These are phyloP conservation scores for Entomyzon cyanotis DNA, from an alignment of 2,113 vertebrate species.

Conservation along the genomic window DNA sequence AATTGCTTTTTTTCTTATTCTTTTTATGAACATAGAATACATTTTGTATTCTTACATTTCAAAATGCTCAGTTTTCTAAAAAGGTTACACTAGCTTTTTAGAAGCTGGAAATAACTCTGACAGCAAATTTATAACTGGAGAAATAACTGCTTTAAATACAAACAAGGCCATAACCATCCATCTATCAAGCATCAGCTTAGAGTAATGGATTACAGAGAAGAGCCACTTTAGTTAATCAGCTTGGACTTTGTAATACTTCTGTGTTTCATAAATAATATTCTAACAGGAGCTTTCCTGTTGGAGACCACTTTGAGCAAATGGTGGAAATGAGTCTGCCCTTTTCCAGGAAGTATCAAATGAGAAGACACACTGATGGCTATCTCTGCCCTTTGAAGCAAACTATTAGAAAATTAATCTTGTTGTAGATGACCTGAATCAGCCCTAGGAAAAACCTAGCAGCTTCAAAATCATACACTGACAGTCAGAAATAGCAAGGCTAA, in stretches of 20 bases:
- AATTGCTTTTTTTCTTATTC: neutral
- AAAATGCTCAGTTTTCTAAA: neutral
- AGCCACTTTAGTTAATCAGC: conserved; percentile 63
- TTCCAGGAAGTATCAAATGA: conserved; percentile 6
- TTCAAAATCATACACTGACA: conserved; percentile 5
- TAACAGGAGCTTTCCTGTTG: neutral
- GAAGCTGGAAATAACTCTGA: conserved; percentile 12
- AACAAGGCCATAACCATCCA: neutral
- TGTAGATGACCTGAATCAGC: conserved; percentile 44
- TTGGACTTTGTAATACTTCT: conserved; percentile 30
- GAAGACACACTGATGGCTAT: conserved; percentile 7
- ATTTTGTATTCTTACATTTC: neutral
- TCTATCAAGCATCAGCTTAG: conserved; percentile 13
- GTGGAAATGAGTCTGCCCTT: conserved; percentile 51
- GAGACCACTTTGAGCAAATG: conserved; percentile 38
- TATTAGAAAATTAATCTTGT: conserved; percentile 34
- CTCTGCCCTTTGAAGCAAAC: conserved; percentile 52
- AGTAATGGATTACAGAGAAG: conserved; percentile 26
- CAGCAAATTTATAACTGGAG: conserved; percentile 18
- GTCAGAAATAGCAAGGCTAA: neutral
- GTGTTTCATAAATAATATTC: conserved; percentile 55
- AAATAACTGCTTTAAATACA: conserved; percentile 29
- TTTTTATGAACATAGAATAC: neutral
- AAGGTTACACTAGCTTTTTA: neutral
- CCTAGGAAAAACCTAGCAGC: neutral